Conservation (phyloP, 37 sponge, comb jelly and placozoan genomes). For the Beroe forskalii region DNA sequence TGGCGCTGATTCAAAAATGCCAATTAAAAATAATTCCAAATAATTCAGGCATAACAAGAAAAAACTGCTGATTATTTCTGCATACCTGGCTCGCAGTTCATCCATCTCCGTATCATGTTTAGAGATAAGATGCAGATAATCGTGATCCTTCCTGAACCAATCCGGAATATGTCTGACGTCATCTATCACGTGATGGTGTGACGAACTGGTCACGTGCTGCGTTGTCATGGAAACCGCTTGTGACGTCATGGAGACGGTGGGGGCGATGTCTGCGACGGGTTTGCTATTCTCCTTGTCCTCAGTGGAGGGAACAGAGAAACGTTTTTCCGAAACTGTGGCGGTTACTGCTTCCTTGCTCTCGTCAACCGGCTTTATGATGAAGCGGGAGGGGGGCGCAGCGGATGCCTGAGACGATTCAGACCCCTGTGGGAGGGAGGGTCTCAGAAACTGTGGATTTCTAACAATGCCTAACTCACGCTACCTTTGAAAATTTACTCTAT, state of each 20-base stretch:
- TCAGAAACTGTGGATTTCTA: too few species aligned
- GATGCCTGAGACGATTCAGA: constrained; percentile 9
- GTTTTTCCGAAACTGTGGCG: not conserved
- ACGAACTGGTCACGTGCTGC: not conserved
- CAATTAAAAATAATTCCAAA: too few species aligned
- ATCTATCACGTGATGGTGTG: not conserved
- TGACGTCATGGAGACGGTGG: not conserved
- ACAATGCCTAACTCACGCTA: too few species aligned
- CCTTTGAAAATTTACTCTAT: too few species aligned
- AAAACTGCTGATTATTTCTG: too few species aligned
- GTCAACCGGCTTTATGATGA: constrained; percentile 58
- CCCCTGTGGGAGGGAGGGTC: not conserved
- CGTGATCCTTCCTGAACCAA: constrained; percentile 61
- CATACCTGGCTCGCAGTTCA: constrained; percentile 8
- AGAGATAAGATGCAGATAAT: not conserved
- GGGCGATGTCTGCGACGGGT: not conserved
- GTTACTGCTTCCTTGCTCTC: not conserved
- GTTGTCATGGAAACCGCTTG: not conserved
- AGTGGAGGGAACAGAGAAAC: not conserved
- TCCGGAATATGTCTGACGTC: constrained; percentile 42
- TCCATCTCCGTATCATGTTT: constrained; percentile 45
- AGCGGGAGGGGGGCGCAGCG: constrained; percentile 53
- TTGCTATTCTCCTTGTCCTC: constrained; percentile 13
- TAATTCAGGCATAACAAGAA: too few species aligned
- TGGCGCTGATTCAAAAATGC: too few species aligned